A percentile compares a stretch with the other conserved stretches of the same genome.
Conservation (phyloP, 2,888 invertebrate species). For the Ypsolopha sequella region DNA sequence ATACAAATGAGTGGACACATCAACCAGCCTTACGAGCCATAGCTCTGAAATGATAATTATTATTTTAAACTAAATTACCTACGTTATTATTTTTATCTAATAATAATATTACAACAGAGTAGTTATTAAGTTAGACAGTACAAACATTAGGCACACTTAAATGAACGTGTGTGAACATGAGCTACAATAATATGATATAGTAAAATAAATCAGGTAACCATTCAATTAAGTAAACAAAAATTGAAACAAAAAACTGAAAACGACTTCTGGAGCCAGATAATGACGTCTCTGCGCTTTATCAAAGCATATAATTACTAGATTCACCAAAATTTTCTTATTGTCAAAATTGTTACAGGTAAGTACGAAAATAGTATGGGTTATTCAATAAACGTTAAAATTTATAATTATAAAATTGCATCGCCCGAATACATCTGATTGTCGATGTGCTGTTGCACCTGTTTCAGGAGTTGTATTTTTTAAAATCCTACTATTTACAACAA, state of each 20-base stretch:
- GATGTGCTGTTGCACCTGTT: too few relatives aligned
- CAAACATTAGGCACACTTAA: neutral
- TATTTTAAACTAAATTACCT: slow-evolving; percentile 28
- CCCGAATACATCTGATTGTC: too few relatives aligned
- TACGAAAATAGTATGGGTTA: neutral
- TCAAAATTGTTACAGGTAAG: neutral
- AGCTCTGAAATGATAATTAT: slow-evolving; percentile 29
- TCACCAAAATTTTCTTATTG: slow-evolving; percentile 8
- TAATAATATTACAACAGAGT: slow-evolving; percentile 31
- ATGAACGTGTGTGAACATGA: neutral
- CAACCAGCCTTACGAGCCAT: slow-evolving; percentile 56
- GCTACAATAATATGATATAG: neutral
- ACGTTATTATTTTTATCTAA: neutral
- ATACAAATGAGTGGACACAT: slow-evolving; percentile 55
- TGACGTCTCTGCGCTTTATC: neutral
- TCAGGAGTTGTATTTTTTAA: too few relatives aligned
- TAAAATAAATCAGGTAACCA: neutral
- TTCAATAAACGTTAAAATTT: too few relatives aligned
- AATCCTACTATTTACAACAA: too few relatives aligned
- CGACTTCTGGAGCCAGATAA: neutral
- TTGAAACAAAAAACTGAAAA: neutral
- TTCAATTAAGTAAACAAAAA: neutral
- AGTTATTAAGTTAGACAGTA: neutral
- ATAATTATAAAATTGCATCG: too few relatives aligned
- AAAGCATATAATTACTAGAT: neutral